A percentile compares a stretch with the other conserved stretches of the same genome.
phyloP scores from a whole-genome alignment of 2,888 invertebrate genomes.

The Mesorhabditis sp. region DNA sequence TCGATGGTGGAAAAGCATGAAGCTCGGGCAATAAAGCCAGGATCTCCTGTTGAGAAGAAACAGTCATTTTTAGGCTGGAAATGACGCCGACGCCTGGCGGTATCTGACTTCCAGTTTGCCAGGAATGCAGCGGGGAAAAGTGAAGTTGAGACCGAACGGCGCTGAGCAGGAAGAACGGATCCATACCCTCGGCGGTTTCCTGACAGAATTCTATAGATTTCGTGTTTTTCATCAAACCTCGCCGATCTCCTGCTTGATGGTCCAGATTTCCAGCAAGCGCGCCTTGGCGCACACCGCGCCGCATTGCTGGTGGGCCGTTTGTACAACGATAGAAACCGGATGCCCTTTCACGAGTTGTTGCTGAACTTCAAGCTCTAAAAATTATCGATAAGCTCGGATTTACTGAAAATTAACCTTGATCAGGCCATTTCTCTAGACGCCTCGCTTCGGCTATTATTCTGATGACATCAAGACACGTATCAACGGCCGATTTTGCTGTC shows the following conservation, averaged over 20 bases:
- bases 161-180: neutral
- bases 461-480: neutral
- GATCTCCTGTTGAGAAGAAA: neutral
- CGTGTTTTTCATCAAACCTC: neutral
- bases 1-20: neutral
- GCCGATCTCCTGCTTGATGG: neutral
- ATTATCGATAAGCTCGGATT: neutral
- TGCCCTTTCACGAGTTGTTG: neutral
- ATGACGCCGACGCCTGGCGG: neutral
- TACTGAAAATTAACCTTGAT: too few species aligned
- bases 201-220: neutral
- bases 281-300: neutral
- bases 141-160: conserved; percentile 5
- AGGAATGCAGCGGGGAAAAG: neutral
- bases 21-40: neutral
- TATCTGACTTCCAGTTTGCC: neutral
- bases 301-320: neutral
- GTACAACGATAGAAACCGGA: neutral
- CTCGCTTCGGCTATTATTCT: neutral
- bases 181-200: neutral
- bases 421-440: neutral
- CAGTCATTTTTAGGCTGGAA: neutral
- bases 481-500: neutral
- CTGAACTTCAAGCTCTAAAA: neutral
- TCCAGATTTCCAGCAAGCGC: conserved; percentile 4